A percentile compares a stretch with the other conserved stretches of the same genome.
phyloP scores from a whole-genome alignment of 2,113 vertebrate species.

The Dasypus novemcinctus region DNA sequence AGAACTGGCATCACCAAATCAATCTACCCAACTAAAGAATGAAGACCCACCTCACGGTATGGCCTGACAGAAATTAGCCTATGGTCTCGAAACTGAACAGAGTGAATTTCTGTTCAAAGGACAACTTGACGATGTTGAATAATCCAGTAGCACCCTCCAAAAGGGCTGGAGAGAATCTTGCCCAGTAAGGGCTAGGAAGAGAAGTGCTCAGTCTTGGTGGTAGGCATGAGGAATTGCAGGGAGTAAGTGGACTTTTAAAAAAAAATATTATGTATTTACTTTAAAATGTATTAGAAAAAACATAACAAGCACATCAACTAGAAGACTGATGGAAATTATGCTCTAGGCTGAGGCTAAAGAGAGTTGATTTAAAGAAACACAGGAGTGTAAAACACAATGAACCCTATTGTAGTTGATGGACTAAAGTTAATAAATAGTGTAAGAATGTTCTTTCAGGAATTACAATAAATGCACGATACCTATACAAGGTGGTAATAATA shows the following conservation, averaged over 20 bases:
- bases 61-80: not conserved
- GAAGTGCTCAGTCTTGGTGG: not conserved
- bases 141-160: not conserved
- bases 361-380: not conserved
- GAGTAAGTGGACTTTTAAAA: not conserved
- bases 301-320: not conserved
- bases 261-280: not conserved
- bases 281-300: not conserved
- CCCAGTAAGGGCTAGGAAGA: not conserved
- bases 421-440: no score
- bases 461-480: no score
- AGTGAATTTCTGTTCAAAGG: not conserved
- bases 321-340: not conserved
- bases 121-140: not conserved
- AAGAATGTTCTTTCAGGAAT: no score
- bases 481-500: no score
- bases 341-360: not conserved
- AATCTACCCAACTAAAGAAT: not conserved
- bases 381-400: no score
- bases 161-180: not conserved
- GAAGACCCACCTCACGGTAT: not conserved
- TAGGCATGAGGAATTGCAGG: not conserved
- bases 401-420: no score
- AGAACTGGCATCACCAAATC: not conserved
- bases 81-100: not conserved